Percentiles rank a stretch among this genome's conserved stretches.
These are phyloP conservation scores for Bembecia ichneumoniformis DNA, from an alignment of 2,888 invertebrate species.

Conservation along the genomic window DNA sequence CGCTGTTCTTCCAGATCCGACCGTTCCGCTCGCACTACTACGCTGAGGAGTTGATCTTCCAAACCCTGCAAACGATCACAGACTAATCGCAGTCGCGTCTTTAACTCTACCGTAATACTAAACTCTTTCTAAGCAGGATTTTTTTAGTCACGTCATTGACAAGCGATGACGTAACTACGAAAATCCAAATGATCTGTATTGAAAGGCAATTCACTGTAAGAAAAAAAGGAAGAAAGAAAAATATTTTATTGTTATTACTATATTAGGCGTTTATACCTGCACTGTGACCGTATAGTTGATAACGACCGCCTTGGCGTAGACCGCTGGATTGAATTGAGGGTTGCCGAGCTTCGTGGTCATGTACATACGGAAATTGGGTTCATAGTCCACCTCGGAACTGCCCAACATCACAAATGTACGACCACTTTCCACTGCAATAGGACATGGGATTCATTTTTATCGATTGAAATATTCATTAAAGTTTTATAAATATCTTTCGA, in stretches of 20 bases:
- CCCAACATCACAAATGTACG: conserved; percentile 88
- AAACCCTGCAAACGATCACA: conserved; percentile 72
- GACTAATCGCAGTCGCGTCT: no score
- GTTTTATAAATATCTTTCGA: not conserved
- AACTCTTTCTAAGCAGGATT: not conserved
- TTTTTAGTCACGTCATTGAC: no score
- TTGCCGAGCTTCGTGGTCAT: conserved; percentile 91
- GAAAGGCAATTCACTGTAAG: no score
- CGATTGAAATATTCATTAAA: not conserved
- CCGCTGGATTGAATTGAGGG: conserved; percentile 87
- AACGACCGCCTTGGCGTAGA: conserved; percentile 89
- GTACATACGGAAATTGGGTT: conserved; percentile 89
- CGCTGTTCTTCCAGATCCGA: conserved; percentile 91
- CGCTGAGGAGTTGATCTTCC: conserved; percentile 91
- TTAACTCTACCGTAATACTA: no score
- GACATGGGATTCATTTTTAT: not conserved
- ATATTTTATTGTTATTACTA: no score
- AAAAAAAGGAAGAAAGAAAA: no score
- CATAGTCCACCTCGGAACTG: conserved; percentile 91
- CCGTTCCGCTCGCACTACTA: conserved; percentile 89
- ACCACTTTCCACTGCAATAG: conserved; percentile 72
- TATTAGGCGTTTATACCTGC: no score
- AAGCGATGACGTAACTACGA: no score
- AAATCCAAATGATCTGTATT: no score
- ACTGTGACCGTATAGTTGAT: conserved; percentile 94